Conservation (phyloP, 2,888 invertebrate genomes). For the Epirrhoe tristata region DNA sequence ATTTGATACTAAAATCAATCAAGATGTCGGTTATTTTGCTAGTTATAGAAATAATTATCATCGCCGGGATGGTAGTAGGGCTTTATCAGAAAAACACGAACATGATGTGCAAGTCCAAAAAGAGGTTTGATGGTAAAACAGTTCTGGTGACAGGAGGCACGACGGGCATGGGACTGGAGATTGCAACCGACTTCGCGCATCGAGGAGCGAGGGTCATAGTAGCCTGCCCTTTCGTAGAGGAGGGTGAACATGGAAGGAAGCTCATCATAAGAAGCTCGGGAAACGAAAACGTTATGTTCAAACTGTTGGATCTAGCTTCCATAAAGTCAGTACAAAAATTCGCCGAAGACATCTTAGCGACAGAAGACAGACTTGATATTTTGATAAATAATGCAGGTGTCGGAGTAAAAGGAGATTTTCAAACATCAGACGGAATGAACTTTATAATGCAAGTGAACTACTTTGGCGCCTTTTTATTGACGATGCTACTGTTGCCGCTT, state of each 20-base stretch:
- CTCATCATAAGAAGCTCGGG: slow-evolving; percentile 87
- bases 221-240: slow-evolving; percentile 72
- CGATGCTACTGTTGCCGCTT: slow-evolving; percentile 93
- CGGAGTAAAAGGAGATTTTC: slow-evolving; percentile 83
- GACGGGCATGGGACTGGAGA: slow-evolving; percentile 73
- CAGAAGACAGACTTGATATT: slow-evolving; percentile 90
- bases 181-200: slow-evolving; percentile 71
- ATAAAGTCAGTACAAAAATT: slow-evolving; percentile 92
- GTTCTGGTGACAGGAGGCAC: slow-evolving; percentile 76
- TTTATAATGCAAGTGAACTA: slow-evolving; percentile 97
- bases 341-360: slow-evolving; percentile 89
- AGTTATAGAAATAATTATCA: slow-evolving; percentile 55
- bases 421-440: slow-evolving; percentile 93
- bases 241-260: slow-evolving; percentile 77
- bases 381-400: slow-evolving; percentile 96
- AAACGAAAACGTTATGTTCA: slow-evolving; percentile 88
- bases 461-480: slow-evolving; percentile 96
- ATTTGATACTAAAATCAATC: slow-evolving; percentile 1
- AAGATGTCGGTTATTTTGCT: slow-evolving; percentile 57
- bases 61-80: slow-evolving; percentile 62
- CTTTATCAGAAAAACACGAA: slow-evolving; percentile 76
- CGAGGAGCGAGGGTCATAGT: slow-evolving; percentile 75
- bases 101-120: slow-evolving; percentile 71
- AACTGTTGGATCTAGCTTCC: slow-evolving; percentile 90
- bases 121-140: slow-evolving; percentile 68